These are phyloP conservation scores for Ischnura elegans DNA, from an alignment of 2,888 invertebrate species.

Conservation along the genomic window DNA sequence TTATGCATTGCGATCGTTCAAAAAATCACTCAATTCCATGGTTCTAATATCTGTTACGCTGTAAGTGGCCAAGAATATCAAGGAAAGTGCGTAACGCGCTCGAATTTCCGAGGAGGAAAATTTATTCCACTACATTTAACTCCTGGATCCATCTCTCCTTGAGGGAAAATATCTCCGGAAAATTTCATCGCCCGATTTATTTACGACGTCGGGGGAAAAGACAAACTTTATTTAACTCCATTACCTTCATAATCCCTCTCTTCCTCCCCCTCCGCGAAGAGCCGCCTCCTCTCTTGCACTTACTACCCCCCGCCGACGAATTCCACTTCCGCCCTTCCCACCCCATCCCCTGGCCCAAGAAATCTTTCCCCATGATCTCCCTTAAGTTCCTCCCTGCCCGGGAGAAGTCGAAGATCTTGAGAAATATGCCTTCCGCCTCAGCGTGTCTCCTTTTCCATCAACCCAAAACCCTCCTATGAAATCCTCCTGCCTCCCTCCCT, in stretches of 20 bases:
- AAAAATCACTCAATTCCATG: background rate
- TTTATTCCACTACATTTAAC: conserved; percentile 41
- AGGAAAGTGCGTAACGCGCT: background rate
- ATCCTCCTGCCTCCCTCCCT: background rate
- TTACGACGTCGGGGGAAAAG: conserved; percentile 35
- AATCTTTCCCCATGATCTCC: conserved; percentile 34
- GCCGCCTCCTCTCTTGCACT: background rate
- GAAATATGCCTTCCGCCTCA: conserved; percentile 52
- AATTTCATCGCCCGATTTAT: conserved; percentile 44
- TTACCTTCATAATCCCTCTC: conserved; percentile 47
- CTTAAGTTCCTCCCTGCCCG: background rate
- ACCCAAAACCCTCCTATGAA: conserved; percentile 13
- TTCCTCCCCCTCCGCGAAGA: background rate
- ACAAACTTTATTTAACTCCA: conserved; percentile 52
- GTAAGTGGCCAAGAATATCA: background rate
- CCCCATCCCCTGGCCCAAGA: background rate
- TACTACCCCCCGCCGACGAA: background rate
- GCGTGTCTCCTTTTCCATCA: conserved; percentile 40
- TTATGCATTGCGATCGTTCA: background rate
- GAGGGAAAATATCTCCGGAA: conserved; percentile 12
- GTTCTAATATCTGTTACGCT: background rate
- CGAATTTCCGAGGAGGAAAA: background rate
- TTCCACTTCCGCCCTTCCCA: background rate
- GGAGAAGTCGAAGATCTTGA: conserved; percentile 8
- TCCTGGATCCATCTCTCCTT: conserved; percentile 9